Conservation (phyloP, 2,797 vertebrate genomes). For the Arctocebus calabarensis region DNA sequence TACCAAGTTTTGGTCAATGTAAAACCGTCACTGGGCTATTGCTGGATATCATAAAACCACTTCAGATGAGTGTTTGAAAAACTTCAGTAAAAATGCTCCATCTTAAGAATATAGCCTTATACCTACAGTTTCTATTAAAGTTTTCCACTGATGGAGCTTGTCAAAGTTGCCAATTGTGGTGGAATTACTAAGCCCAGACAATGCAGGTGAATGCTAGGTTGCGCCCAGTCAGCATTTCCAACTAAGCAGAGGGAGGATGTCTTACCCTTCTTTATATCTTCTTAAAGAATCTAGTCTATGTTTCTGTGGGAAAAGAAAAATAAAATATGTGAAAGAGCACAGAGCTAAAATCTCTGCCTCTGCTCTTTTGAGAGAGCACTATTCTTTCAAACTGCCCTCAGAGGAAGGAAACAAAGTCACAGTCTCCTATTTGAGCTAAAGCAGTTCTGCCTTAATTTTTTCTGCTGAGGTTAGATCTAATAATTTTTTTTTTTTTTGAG, state of each 20-base stretch:
- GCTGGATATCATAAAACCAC: slow-evolving; percentile 22
- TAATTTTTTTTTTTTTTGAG: neutral
- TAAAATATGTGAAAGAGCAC: neutral
- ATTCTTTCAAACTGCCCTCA: neutral
- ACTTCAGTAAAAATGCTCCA: slow-evolving; percentile 20
- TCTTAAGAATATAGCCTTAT: neutral
- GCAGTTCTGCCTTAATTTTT: neutral
- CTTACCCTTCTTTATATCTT: neutral
- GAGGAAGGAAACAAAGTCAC: neutral
- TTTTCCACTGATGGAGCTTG: neutral
- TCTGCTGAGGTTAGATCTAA: neutral
- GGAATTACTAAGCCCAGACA: slow-evolving; percentile 16
- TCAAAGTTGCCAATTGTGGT: neutral
- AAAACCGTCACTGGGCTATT: neutral
- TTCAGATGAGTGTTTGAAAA: neutral
- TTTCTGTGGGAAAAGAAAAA: slow-evolving; percentile 29
- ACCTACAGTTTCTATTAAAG: neutral
- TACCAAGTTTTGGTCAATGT: neutral
- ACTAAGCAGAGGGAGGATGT: neutral
- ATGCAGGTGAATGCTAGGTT: neutral
- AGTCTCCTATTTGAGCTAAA: neutral
- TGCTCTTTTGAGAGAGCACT: neutral
- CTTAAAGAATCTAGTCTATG: slow-evolving; percentile 33
- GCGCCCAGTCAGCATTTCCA: neutral
- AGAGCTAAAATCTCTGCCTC: neutral